Conservation (phyloP, 2,888 invertebrate species). For the Nomada fabriciana region DNA sequence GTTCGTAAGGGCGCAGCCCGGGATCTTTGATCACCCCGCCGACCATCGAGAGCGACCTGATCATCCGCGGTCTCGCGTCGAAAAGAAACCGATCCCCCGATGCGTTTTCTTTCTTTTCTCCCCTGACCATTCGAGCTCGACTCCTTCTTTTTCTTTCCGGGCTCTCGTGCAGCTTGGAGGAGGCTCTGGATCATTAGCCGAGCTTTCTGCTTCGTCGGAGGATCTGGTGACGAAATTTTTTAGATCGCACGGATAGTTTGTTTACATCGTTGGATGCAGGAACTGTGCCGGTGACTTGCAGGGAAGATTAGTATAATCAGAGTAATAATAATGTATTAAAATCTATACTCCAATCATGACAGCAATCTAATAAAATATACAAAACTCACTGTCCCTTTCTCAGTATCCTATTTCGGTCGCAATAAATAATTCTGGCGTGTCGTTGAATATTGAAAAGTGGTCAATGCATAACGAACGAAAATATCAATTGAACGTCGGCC, state of each 20-base stretch:
- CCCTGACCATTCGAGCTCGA: background rate
- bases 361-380: too few species aligned
- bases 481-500: background rate
- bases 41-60: conserved; percentile 77
- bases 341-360: too few species aligned
- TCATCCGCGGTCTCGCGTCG: conserved; percentile 75
- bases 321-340: too few species aligned
- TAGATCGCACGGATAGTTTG: conserved; percentile 44
- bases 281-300: background rate
- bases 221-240: conserved; percentile 50
- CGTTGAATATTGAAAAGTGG: too few species aligned
- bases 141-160: conserved; percentile 3
- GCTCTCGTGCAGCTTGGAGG: conserved; percentile 15
- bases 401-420: too few species aligned
- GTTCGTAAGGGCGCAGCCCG: conserved; percentile 68
- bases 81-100: conserved; percentile 73
- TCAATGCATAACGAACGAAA: too few species aligned
- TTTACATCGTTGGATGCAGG: conserved; percentile 29
- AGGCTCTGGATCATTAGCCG: conserved; percentile 66
- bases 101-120: conserved; percentile 41
- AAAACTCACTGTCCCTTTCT: too few species aligned
- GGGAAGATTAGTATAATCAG: too few species aligned
- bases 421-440: too few species aligned
- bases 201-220: conserved; percentile 62
- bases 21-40: conserved; percentile 81